Evolutionary conservation across 2,797 vertebrate species (phyloP), one percentile per base, ranked within the genome.

Genomic region (Sebastes variabilis): DNA sequence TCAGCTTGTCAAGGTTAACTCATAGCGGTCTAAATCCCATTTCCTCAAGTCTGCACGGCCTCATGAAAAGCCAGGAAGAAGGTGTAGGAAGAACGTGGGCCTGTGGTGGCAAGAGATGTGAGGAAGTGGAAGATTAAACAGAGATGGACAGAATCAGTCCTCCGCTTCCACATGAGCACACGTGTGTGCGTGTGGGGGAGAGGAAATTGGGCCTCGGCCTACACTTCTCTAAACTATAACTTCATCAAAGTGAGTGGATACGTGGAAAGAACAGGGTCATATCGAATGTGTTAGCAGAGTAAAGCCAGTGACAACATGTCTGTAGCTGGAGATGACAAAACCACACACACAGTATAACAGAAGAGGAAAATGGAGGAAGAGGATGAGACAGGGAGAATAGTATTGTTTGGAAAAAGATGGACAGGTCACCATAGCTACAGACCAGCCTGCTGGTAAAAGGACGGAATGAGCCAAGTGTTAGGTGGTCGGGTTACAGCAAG

Each of bases 331-430:
- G 49, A 72, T 59, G 27, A 42, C 34, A 76, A 77, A 60, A 55
- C 54, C 66, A 78, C 54, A 81, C 56, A 46, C 34, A 36, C 25
- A 64, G 25, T 34, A 29, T 7, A 55, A 18, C 4, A 14, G 24
- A 52, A 65, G 8, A 32, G 14, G 14, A 65, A 85, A 66, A 32
- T n/a, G 10, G 25, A 60, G 76, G 49, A 18, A 55, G 69, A 30
- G 0, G 18, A 60, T 38, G 32, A 78, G 62, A 70, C 22, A 49
- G 24, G 14, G 73, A 73, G 59, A 42, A 8, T 68, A 27, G 13
- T 64, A 76, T 55, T 90, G 83, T 90, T 92, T 89, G 65, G 69
- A 73, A 70, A 83, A 83, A 75, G 76, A 91, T 80, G 54, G 60
- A 78, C 60, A 32, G 58, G 59, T 82, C 38, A 38, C 87, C 79